Evolutionary conservation across 2,797 vertebrate species (phyloP).

Genomic region (Enteromius afrohamiltoni): DNA sequence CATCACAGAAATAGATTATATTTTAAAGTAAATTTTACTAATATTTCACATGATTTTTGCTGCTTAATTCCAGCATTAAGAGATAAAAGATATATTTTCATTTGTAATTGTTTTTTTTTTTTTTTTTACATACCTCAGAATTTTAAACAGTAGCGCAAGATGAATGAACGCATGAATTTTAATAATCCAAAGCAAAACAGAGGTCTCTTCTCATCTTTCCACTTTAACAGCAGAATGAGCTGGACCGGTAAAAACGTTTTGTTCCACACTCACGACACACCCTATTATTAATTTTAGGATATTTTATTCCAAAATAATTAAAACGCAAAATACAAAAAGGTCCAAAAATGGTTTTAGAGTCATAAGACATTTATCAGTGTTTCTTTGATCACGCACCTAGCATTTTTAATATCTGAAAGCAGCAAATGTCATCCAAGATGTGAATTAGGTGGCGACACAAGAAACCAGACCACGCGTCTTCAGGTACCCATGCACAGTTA

Average conservation of each 20-base stretch:
- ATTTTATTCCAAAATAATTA: background rate
- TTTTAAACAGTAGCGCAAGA: background rate
- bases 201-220: background rate
- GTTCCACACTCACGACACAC: background rate
- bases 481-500: constrained; percentile 9
- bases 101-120: too few species aligned
- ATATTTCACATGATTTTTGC: background rate
- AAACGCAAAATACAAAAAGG: background rate
- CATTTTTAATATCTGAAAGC: background rate
- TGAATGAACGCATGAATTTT: background rate
- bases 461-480: background rate
- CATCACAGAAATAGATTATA: background rate
- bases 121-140: background rate
- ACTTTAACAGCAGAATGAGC: background rate
- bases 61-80: background rate
- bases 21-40: background rate
- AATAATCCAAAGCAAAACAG: too few species aligned
- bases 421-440: background rate
- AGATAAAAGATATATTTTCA: too few species aligned
- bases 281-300: background rate
- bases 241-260: too few species aligned
- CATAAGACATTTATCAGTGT: background rate
- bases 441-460: too few species aligned
- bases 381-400: background rate
- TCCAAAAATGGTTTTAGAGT: background rate